These are phyloP conservation scores for Amblyopsis hoosieri DNA, from an alignment of 2,797 vertebrate genomes.

Conservation along the genomic window DNA sequence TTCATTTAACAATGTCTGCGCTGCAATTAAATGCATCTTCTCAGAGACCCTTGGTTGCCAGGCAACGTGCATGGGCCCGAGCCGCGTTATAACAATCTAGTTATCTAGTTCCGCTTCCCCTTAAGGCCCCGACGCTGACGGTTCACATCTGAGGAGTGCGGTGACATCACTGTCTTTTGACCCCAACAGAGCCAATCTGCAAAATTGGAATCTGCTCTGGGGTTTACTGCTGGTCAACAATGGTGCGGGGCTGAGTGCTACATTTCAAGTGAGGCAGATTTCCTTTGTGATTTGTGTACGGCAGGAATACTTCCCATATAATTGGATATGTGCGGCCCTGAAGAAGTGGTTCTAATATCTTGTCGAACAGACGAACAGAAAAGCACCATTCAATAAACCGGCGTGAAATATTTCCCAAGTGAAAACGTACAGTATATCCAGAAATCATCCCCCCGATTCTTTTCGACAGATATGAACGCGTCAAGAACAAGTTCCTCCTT, in stretches of 20 bases:
- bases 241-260: not conserved
- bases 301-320: slow-evolving; percentile 11
- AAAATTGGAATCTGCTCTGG: slow-evolving; percentile 46
- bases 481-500: slow-evolving; percentile 1
- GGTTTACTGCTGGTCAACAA: slow-evolving; percentile 26
- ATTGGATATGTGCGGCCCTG: slow-evolving; percentile 30
- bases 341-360: slow-evolving; percentile 24
- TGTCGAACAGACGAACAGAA: slow-evolving; percentile 11
- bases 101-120: slow-evolving; percentile 57
- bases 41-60: slow-evolving; percentile 77
- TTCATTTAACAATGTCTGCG: slow-evolving; percentile 70
- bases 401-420: slow-evolving; percentile 8
- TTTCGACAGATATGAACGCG: not conserved
- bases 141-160: slow-evolving; percentile 53
- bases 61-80: slow-evolving; percentile 71
- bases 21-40: slow-evolving; percentile 72
- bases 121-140: slow-evolving; percentile 49
- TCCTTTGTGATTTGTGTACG: slow-evolving; percentile 25
- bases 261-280: slow-evolving; percentile 26
- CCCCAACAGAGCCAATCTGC: slow-evolving; percentile 52
- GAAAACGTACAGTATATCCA: slow-evolving; percentile 3
- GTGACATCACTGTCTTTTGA: slow-evolving; percentile 51
- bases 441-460: slow-evolving; percentile 1
- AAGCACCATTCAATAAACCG: slow-evolving; percentile 24
- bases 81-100: slow-evolving; percentile 63